Base-by-base conservation (phyloP, 2,797 vertebrate species). In the Buphagus erythrorhynchus region DNA sequence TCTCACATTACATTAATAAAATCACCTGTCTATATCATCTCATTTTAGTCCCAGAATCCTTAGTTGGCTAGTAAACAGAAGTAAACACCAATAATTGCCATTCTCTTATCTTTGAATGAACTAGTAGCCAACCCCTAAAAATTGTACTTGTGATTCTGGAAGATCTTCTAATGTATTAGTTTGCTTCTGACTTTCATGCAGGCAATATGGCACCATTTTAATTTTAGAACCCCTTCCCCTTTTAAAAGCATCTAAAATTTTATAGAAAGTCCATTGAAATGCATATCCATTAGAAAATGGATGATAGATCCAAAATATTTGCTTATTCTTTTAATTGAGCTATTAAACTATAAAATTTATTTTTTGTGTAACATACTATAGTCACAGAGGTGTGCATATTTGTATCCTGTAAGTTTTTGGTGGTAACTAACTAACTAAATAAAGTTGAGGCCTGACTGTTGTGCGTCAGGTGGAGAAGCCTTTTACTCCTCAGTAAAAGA, bases 171-270 rank as follows among this genome's bases (percentile, higher is more conserved):
- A 81, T 45, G 13, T 52, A 57, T 58, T 58, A 18, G 61, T 77
- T 90, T 84, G 21, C 26, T 87, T 65, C 69, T 96, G 74, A 98
- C 33, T 86, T 86, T 46, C 26, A 61, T 97, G 93, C 92, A 98
- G 97, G 96, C 97, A 97, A 68, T 69, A 69, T 96, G 97, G 95
- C 96, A 98, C 95, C 93, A 91, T 95, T 97, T 96, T 61, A 1
- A 24, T 62, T 72, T 90, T 45, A 55, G 74, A 77, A 31, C 5
- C 3, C 2, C 33, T 66, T 79, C 25, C 9, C 17, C 15, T 49
- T 85, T 63, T 54, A 40, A 21, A 52, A 69, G 14, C 49, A 4
- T 63, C 61, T 33, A 65, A 25, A 63, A 13, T 82, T 83, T 92
- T 38, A n/a, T 45, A 67, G 55, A 45, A 71, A 87, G 54, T 66